Evolutionary conservation across 1,140 invertebrate species (phyloP), one percentile per base, ranked within the genome.

Genomic region (Piezodorus guildinii): DNA sequence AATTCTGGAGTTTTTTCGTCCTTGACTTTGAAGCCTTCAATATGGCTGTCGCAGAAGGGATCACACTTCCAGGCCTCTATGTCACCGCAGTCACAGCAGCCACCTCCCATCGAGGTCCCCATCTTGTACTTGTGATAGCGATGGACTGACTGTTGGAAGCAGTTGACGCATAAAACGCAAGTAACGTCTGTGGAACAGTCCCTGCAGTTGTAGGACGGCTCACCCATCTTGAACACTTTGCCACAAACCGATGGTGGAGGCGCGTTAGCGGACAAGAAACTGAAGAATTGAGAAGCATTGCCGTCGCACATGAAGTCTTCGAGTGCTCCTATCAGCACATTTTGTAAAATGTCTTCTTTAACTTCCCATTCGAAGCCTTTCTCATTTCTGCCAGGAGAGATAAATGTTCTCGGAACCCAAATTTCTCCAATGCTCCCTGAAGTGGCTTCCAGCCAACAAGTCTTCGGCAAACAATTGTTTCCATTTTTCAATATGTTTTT

Each of bases 101-200:
- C 95, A 5, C 93, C 93, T 19, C 94, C 94, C 62, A 80, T 81
- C 0, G 91, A 95, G 16, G 88, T 93, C 27, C 87, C 88, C 88
- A 98, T 96, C 79, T 95, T 91, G 75, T 96, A 96, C 72, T 91
- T 91, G 74, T 90, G 87, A 72, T 84, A 80, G 12, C 86, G 82
- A 75, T 97, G 94, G 21, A 83, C 81, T 0, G 93, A 96, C 66
- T 89, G 85, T 73, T 95, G 91, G 75, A 99, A 99, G 77, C 96
- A 99, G 69, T 94, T 87, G 9, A 95, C 91, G 74, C 96, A 99
- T 1, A 99, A 79, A 14, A 99, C 96, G 79, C 96, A 99, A 0
- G 96, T 98, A 46, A 87, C 85, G 78, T 99, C 96, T 78, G 92
- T 87, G 68, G 88, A 94, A 76, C 96, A 99, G 74, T 98, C 94